phyloP scores from a whole-genome alignment of 1,140 invertebrate genomes.

The Aricia agestis region DNA sequence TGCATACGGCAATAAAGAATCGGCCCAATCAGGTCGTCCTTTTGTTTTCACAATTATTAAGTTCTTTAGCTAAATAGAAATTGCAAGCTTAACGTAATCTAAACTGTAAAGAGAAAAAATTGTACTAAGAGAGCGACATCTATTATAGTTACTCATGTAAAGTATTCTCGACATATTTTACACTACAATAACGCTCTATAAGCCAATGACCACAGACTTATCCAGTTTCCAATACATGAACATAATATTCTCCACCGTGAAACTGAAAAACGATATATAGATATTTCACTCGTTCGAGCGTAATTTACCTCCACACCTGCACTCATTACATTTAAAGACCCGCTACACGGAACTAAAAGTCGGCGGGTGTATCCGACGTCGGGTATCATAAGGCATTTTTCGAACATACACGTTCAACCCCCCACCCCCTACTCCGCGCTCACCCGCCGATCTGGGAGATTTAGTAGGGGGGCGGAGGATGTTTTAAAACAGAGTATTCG shows the following conservation, averaged over 20 bases:
- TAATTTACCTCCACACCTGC: constrained; percentile 2
- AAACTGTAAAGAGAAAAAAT: no score
- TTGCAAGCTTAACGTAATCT: no score
- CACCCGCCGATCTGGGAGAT: constrained; percentile 15
- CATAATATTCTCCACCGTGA: background rate
- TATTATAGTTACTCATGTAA: no score
- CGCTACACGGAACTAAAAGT: constrained; percentile 7
- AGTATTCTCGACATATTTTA: no score
- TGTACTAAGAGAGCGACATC: no score
- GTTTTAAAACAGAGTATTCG: constrained; percentile 21
- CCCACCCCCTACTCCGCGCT: background rate
- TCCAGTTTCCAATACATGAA: no score
- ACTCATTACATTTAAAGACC: constrained; percentile 3
- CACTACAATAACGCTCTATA: no score
- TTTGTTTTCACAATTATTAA: no score
- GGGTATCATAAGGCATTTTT: constrained; percentile 18
- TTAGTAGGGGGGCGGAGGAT: constrained; percentile 18
- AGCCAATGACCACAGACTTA: no score
- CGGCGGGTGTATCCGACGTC: constrained; percentile 12
- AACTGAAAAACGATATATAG: background rate
- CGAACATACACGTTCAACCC: constrained; percentile 14
- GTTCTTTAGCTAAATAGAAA: no score
- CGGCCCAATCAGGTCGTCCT: no score
- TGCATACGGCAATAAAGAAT: no score
- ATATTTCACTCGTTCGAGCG: background rate